Base-by-base conservation (phyloP, 35 echinoderm and acorn worm genomes). In the Chiridota heheva region DNA sequence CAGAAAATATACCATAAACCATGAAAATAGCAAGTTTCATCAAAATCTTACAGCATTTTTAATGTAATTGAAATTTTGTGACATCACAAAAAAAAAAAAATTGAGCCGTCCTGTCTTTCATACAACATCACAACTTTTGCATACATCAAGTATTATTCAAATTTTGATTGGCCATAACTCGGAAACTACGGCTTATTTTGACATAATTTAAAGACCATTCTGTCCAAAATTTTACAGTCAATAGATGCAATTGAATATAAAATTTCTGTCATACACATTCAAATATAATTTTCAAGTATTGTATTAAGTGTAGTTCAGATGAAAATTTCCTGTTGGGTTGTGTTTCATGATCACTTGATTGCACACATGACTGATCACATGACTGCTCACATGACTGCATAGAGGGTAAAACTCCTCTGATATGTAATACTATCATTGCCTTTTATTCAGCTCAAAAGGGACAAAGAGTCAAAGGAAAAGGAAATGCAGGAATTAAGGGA, bases 401-500 rank as follows among this genome's bases (percentile, higher is more conserved):
- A 15, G 24, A 24, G 15, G 24, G 35, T 18, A 30, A 30, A 25
- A 5, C 24, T 30, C 27, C 13, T 25, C 24, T 20, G 24, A 63
- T 18, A 10, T 33, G 8, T 30, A 18, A 25, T 25, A 18, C 60
- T 30, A 18, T 63, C 60, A 30, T 63, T 33, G 12, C 8, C 24
- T 63, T 2, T 39, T 66, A 25, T 44, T 16, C 43, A 91, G 90
- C 22, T 74, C 7, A 79, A 64, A 34, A 7, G 44, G 27, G 33
- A 48, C 2, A 73, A 72, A 35, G 32, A 72, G 20, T 87, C 90
- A 31, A 90, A 73, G 70, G 87, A 96, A 8, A 41, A 67, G 5
- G 77, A 82, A 47, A 16, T 96, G 15, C 82, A 87, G 33, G 33
- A 37, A 13, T 45, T 81, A 8, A 36, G 86, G 63, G 77, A 96